Conservation (phyloP, 1,140 invertebrate species). For the Caerostris darwini region DNA sequence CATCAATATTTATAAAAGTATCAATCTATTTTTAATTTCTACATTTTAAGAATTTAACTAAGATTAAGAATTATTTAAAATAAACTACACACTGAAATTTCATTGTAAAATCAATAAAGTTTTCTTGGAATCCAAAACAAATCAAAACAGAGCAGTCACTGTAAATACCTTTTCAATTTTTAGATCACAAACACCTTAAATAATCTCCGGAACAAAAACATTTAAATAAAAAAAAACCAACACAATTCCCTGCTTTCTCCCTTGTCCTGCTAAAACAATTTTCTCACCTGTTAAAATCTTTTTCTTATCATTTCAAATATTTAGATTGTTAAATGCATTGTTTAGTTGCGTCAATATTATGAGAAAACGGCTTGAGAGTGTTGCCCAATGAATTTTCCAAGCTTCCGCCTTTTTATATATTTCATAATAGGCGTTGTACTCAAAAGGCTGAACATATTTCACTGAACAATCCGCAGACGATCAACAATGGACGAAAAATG, state of each 20-base stretch:
- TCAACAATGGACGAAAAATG: not conserved
- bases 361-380: not conserved
- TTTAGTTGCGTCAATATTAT: not conserved
- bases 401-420: not conserved
- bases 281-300: not conserved
- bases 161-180: not conserved
- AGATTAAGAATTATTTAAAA: no score
- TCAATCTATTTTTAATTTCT: no score
- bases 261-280: not conserved
- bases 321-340: not conserved
- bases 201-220: not conserved
- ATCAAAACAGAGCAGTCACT: no score
- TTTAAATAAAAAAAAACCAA: not conserved
- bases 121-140: no score
- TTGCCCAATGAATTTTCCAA: not conserved
- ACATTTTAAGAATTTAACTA: no score
- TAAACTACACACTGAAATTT: no score
- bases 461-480: not conserved
- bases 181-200: not conserved
- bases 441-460: not conserved
- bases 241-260: no score
- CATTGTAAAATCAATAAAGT: no score
- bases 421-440: slow-evolving; percentile 6
- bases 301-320: not conserved
- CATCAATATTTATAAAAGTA: no score